Percentiles rank a stretch among this genome's conserved stretches.
phyloP scores from a whole-genome alignment of 1,140 invertebrate genomes.

The Sycophaga agraensis region DNA sequence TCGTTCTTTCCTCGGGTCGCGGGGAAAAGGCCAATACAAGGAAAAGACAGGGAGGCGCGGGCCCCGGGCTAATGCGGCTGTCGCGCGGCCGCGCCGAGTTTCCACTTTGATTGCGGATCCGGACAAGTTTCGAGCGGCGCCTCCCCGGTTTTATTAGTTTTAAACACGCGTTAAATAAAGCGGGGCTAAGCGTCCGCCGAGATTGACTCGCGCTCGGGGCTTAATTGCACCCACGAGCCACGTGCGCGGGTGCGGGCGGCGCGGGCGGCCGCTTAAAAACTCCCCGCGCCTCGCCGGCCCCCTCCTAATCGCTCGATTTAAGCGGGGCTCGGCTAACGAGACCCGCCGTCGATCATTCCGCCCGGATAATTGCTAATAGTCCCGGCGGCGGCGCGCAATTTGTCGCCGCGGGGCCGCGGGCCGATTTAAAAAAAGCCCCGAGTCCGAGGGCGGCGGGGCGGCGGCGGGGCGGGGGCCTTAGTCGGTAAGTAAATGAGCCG shows the following conservation, averaged over 20 bases:
- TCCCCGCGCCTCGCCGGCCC: too few relatives aligned
- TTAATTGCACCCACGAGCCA: slow-evolving; percentile 36
- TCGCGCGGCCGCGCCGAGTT: slow-evolving; percentile 26
- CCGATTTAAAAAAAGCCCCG: too few relatives aligned
- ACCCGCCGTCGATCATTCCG: too few relatives aligned
- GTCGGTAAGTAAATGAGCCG: slow-evolving; percentile 18
- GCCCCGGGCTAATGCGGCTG: slow-evolving; percentile 28
- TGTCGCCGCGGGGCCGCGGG: too few relatives aligned
- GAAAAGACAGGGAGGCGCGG: slow-evolving; percentile 23
- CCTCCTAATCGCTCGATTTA: too few relatives aligned
- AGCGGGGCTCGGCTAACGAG: too few relatives aligned
- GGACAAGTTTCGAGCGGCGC: slow-evolving; percentile 9
- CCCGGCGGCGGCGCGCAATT: too few relatives aligned
- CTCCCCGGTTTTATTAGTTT: slow-evolving; percentile 52
- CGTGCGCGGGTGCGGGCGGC: too few relatives aligned
- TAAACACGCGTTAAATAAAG: slow-evolving; percentile 59
- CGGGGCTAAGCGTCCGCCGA: slow-evolving; percentile 38
- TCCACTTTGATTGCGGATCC: slow-evolving; percentile 37
- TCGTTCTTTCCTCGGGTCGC: not conserved
- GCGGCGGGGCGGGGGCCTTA: too few relatives aligned
- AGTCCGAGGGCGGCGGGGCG: too few relatives aligned
- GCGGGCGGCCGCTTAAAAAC: too few relatives aligned
- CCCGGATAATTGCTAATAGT: too few relatives aligned
- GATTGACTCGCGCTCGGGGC: slow-evolving; percentile 33
- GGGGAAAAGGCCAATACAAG: slow-evolving; percentile 26